Conservation (phyloP, 2,797 vertebrate species). For the Dallia pectoralis region DNA sequence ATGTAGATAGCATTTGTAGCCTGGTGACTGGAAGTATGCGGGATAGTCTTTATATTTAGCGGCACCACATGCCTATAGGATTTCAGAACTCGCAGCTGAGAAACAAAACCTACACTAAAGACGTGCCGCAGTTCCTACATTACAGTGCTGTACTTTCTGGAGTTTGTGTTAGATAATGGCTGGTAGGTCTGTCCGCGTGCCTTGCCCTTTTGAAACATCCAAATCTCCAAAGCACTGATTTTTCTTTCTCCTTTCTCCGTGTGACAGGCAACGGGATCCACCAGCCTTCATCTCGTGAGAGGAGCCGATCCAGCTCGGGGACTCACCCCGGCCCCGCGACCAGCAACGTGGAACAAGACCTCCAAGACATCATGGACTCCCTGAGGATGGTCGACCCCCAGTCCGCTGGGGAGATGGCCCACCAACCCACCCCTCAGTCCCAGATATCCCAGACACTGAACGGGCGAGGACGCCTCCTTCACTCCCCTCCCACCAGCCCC, state of each 20-base stretch:
- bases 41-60: slow-evolving; percentile 70
- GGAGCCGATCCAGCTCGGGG: slow-evolving; percentile 64
- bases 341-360: slow-evolving; percentile 83
- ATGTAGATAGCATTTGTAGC: slow-evolving; percentile 59
- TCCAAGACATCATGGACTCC: slow-evolving; percentile 89
- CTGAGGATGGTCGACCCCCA: slow-evolving; percentile 76
- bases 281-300: slow-evolving; percentile 50
- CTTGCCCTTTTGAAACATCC: slow-evolving; percentile 16
- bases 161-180: slow-evolving; percentile 25
- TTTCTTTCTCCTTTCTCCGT: slow-evolving; percentile 42
- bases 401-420: slow-evolving; percentile 51
- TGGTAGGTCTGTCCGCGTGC: slow-evolving; percentile 16
- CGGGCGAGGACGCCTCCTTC: slow-evolving; percentile 68
- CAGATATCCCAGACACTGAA: slow-evolving; percentile 72
- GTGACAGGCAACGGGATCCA: slow-evolving; percentile 79
- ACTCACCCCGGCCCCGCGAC: slow-evolving; percentile 76
- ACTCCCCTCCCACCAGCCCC: slow-evolving; percentile 73
- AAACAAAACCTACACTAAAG: slow-evolving; percentile 52
- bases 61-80: slow-evolving; percentile 60
- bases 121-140: slow-evolving; percentile 26
- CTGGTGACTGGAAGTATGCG: slow-evolving; percentile 55
- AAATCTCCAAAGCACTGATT: slow-evolving; percentile 48
- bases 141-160: slow-evolving; percentile 6
- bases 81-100: slow-evolving; percentile 62
- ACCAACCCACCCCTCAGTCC: slow-evolving; percentile 42